phyloP scores from a whole-genome alignment of 2,888 invertebrate species.

The Rotaria macrura region DNA sequence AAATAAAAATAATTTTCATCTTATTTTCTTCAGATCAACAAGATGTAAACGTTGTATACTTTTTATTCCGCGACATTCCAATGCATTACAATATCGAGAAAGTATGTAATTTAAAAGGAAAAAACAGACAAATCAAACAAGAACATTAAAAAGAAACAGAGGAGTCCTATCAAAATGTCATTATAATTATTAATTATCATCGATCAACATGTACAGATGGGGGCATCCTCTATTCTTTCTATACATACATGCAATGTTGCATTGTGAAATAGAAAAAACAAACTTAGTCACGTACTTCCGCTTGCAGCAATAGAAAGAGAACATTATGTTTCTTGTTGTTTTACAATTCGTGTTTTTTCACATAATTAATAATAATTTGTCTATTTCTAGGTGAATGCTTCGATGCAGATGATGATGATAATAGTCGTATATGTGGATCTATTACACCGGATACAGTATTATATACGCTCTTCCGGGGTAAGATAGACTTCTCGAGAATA shows the following conservation, averaged over 20 bases:
- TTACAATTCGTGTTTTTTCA: neutral
- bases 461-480: slow-evolving; percentile 10
- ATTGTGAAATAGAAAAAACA: too few relatives aligned
- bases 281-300: neutral
- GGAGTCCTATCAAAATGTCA: neutral
- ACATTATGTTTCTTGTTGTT: neutral
- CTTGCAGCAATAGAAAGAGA: neutral
- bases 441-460: neutral
- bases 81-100: slow-evolving; percentile 5
- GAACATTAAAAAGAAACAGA: too few relatives aligned
- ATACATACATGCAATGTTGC: neutral
- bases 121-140: too few relatives aligned
- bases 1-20: neutral
- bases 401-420: neutral
- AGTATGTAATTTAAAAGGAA: neutral
- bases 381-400: slow-evolving; percentile 11
- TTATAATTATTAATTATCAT: neutral
- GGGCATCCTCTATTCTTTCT: neutral
- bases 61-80: neutral
- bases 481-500: neutral
- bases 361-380: neutral
- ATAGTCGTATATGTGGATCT: neutral
- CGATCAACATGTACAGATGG: neutral
- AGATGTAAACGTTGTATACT: neutral
- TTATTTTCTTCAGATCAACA: neutral